Evolutionary conservation across 2,888 invertebrate species (phyloP), one percentile per base, ranked within the genome.

Genomic region (Eledona agricola): DNA sequence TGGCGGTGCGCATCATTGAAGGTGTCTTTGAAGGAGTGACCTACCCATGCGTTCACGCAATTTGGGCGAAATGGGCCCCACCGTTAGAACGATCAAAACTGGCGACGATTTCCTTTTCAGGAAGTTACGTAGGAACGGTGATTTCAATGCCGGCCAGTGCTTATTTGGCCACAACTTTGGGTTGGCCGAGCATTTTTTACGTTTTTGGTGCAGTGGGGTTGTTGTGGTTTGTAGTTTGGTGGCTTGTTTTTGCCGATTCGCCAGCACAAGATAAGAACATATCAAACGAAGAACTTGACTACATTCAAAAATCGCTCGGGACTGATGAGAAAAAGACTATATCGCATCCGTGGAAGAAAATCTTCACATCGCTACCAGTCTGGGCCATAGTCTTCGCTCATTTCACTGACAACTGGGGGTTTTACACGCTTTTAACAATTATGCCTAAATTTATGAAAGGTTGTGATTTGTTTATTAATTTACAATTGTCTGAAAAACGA

Each of bases 351-450:
- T 93, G 93, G 93, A 81, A 80, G 49, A 79, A 82, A 1, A 89
- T 93, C 70, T 76, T 91, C 32, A 83, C 81, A 0, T 92, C 92
- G 0, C 78, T 81, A 37, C 86, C 92, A 0, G 90, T 93, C 6
- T 93, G 90, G 87, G 90, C 92, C 0, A 90, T 92, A 23, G 83
- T 89, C 1, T 82, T 85, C 37, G 89, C 92, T 1, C 92, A 92
- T 73, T 91, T 92, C 76, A 87, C 89, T 13, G 92, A 93, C 72
- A 92, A 92, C 75, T 93, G 93, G 93, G 93, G 92, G 3, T 92
- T 92, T 75, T 93, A 93, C 67, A 93, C 92, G 0, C 77, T 93
- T 59, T 80, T 92, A 1, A 92, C 91, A 0, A 89, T 90, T 68
- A 74, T 93, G 29, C 93, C 93, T 1, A 89, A 88, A 9, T 93